Evolutionary conservation across 2,797 vertebrate species (phyloP), one percentile per base, ranked within the genome.

Genomic region (Petrocephalus schoutedeni): DNA sequence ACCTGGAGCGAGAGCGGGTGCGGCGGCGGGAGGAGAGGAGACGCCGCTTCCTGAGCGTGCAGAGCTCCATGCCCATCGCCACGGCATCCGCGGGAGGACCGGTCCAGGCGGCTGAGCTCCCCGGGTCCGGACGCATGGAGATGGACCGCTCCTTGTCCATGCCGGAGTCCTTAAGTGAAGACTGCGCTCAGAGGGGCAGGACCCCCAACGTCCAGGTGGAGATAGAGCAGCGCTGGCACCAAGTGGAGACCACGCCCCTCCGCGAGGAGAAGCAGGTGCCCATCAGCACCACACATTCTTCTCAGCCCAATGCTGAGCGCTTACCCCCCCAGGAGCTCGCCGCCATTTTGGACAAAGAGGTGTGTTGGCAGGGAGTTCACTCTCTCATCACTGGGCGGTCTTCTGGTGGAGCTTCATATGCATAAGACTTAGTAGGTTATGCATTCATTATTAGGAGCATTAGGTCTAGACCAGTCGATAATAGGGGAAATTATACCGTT

Each of bases 151-250:
- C 95, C 28, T 89, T 7, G 4, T 19, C 89, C 84, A 32, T 93
- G 0, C 53, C 91, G 0, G 94, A 95, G 57, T 82, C 91, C 28
- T 89, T 94, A 91, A 0, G 94, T 92, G 92, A 96, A 92, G 0
- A 95, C 6, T n/a, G 53, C 94, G 89, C 94, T 95, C 90, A 96
- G 94, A 0, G 93, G 93, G 92, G 93, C 95, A 94, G 93, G 91
- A 90, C 93, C 0, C 95, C 97, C 88, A 97, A 95, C 0, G 97
- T 98, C 58, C 96, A 95, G 0, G 97, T 97, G 88, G 98, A 99
- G 93, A 99, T 99, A 0, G 98, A 99, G 91, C 97, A 99, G 89
- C 96, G 97, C 67, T 99, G 98, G 98, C 98, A 99, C 91, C 97
- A 98, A 90, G 98, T 99, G 91, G 98, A 99, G 94, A 98, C 97